A percentile compares a stretch with the other conserved stretches of the same genome.
Evolutionary conservation across 2,113 vertebrate species (phyloP).

Genomic region (Crotophaga sulcirostris): DNA sequence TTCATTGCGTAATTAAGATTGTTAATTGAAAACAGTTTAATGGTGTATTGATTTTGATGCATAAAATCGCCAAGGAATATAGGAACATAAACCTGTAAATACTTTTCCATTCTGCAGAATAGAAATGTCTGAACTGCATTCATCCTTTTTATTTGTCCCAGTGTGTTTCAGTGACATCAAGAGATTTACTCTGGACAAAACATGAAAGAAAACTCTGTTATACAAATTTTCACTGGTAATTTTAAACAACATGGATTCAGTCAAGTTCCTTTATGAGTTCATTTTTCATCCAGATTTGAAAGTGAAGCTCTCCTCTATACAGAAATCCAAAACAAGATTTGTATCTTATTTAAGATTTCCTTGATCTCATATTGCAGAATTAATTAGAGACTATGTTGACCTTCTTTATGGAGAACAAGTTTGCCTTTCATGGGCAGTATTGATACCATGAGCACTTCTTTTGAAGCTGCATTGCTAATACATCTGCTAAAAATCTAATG

Average conservation of each 20-base stretch:
- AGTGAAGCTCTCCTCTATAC: not conserved
- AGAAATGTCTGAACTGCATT: not conserved
- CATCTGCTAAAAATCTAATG: not conserved
- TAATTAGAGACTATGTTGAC: not conserved
- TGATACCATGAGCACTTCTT: not conserved
- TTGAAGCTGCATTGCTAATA: not conserved
- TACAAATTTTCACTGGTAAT: not conserved
- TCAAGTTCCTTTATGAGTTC: not conserved
- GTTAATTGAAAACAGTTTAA: not conserved
- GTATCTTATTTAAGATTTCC: not conserved
- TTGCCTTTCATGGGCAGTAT: not conserved
- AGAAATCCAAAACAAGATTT: not conserved
- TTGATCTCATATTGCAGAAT: not conserved
- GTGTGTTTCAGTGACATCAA: not conserved
- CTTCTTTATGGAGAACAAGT: not conserved
- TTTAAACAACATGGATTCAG: not conserved
- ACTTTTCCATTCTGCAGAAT: not conserved
- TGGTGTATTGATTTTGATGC: not conserved
- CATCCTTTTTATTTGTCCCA: not conserved
- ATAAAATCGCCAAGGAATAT: not conserved
- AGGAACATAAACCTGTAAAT: not conserved
- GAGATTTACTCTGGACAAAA: not conserved
- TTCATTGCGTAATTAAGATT: not conserved
- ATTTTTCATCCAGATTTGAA: not conserved
- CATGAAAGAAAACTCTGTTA: not conserved